Base-by-base conservation (phyloP, 2,888 invertebrate genomes). In the Lasiommata megera region DNA sequence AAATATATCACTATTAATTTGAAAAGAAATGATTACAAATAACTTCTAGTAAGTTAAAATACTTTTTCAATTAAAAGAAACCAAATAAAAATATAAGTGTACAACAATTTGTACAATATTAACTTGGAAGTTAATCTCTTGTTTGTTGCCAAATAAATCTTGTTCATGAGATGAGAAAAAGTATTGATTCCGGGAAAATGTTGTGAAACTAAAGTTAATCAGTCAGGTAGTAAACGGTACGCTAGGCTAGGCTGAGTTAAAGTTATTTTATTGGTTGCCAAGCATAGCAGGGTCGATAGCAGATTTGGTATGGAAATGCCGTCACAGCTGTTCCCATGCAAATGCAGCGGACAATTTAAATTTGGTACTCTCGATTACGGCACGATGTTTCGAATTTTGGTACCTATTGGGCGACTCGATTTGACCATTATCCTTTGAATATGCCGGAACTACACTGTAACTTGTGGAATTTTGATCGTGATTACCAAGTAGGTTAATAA, bases 281-380 rank as follows among this genome's bases (percentile, higher is more conserved):
- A 75, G 62, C 63, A 63, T 44, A 63, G 60, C 55, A 29, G 29
- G 6, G 67, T 67, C 72, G 72, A 73, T 71, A 76, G 69, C 67
- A 66, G 62, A 71, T 67, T 68, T 65, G 63, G 63, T 75, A 79
- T 77, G 70, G 68, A 73, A 79, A 77, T 73, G 67, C 63, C 38
- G 61, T 64, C 67, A 72, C 79, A 77, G 79, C 73, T 77, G 77
- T 56, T 72, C 65, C 72, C 73, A 79, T 79, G 75, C 77, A 78
- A 79, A 79, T 79, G 74, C 74, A 71, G 60, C 66, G 72, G 71
- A 69, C 73, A 68, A 74, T 79, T 77, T 74, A 73, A 77, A 77
- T 77, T 74, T 73, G 63, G 71, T 69, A 72, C 70, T 68, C 67
- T 61, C 66, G 65, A 70, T 65, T 66, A 66, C 69, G 63, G 54